Conservation (phyloP, 2,797 vertebrate species). For the Schizopygopsis malacanthus region DNA sequence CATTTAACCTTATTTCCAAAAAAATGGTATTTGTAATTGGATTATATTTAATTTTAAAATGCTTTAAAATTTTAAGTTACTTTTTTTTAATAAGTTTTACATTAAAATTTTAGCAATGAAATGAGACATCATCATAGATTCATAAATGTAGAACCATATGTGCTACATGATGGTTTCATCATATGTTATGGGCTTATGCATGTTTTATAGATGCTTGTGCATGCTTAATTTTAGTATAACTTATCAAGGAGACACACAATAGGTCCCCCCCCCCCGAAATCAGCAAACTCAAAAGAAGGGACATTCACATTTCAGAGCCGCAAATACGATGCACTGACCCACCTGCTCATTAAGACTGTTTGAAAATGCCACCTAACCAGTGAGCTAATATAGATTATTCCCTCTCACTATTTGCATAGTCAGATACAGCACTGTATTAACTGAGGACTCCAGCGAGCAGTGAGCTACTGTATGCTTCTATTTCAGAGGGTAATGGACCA, state of each 20-base stretch:
- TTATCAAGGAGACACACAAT: background rate
- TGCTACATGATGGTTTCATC: background rate
- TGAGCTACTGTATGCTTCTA: conserved; percentile 28
- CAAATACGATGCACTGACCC: conserved; percentile 19
- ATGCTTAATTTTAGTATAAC: background rate
- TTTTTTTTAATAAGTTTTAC: too few species aligned
- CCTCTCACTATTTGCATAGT: conserved; percentile 43
- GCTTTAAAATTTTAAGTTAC: too few species aligned
- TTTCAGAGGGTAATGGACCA: conserved; percentile 48
- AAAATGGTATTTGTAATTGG: background rate
- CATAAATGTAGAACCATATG: background rate
- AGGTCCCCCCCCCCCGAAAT: background rate
- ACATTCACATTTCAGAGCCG: conserved; percentile 34
- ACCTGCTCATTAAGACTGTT: conserved; percentile 36
- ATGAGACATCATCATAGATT: background rate
- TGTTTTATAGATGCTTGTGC: too few species aligned
- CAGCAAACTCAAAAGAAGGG: conserved; percentile 32
- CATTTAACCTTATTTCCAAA: background rate
- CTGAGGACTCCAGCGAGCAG: conserved; percentile 7
- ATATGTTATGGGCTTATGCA: background rate
- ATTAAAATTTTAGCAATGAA: background rate
- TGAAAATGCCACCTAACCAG: conserved; percentile 40
- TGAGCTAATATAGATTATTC: conserved; percentile 37
- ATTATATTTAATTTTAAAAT: background rate
- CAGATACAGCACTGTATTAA: conserved; percentile 23